Evolutionary conservation across 2,888 invertebrate species (phyloP).

Genomic region (Eupithecia pulchellata): DNA sequence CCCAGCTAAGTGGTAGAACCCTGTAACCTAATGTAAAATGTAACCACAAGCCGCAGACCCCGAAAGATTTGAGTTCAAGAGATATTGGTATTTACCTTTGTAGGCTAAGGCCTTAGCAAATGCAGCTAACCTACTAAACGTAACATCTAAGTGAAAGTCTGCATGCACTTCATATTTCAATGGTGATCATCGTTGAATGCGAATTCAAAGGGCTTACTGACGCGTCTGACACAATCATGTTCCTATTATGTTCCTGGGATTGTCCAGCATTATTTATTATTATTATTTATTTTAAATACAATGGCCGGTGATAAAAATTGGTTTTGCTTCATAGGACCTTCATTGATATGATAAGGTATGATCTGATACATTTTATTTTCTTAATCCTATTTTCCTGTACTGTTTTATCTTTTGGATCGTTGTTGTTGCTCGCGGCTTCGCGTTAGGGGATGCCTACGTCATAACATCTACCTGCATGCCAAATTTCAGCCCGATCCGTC

Average conservation of each 20-base stretch:
- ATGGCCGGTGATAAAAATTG: neutral
- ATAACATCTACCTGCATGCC: too few relatives aligned
- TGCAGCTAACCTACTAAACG: neutral
- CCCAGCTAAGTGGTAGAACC: conserved; percentile 1
- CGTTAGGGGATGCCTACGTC: too few relatives aligned
- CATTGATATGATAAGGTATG: neutral
- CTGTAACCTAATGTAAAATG: neutral
- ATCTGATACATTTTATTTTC: neutral
- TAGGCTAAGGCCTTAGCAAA: conserved; percentile 1
- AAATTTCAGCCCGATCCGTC: too few relatives aligned
- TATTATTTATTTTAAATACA: neutral
- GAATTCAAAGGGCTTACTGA: neutral
- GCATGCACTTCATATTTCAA: conserved; percentile 1
- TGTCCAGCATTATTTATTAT: too few relatives aligned
- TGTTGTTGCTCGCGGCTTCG: too few relatives aligned
- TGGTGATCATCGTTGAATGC: neutral
- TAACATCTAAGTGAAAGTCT: conserved; percentile 3
- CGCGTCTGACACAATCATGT: neutral
- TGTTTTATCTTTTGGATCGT: neutral
- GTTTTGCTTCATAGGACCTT: neutral
- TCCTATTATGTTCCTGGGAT: too few relatives aligned
- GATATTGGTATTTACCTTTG: neutral
- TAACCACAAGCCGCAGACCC: conserved; percentile 9
- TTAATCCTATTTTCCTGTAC: neutral
- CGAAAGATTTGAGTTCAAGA: neutral